These are phyloP conservation scores for Eupithecia insigniata DNA, from an alignment of 2,888 invertebrate genomes.

Conservation along the genomic window DNA sequence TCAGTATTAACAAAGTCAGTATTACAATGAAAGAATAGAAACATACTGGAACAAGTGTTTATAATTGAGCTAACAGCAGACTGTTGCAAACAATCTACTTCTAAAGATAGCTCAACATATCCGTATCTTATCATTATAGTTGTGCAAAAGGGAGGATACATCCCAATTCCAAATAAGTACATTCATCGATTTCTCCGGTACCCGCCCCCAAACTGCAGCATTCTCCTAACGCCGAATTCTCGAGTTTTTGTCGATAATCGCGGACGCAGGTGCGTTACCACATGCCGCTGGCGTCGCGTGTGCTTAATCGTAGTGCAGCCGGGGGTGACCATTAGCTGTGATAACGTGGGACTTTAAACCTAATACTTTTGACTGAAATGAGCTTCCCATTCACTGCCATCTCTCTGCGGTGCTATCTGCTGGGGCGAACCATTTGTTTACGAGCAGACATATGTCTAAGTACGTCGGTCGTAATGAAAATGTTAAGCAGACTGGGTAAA, in stretches of 20 bases:
- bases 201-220: neutral
- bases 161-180: neutral
- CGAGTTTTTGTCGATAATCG: constrained; percentile 30
- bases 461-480: too few relatives aligned
- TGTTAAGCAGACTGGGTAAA: too few relatives aligned
- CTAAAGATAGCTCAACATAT: too few relatives aligned
- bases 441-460: too few relatives aligned
- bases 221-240: constrained; percentile 19
- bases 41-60: too few relatives aligned
- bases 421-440: too few relatives aligned
- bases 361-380: neutral
- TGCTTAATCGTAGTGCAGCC: constrained; percentile 39
- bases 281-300: constrained; percentile 40
- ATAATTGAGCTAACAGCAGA: too few relatives aligned
- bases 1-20: too few relatives aligned
- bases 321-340: constrained; percentile 17
- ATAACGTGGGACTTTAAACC: neutral
- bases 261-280: constrained; percentile 43
- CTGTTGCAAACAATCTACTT: too few relatives aligned
- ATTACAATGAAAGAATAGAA: too few relatives aligned
- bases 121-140: neutral
- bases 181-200: neutral
- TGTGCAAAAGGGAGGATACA: neutral
- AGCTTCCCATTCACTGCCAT: too few relatives aligned
- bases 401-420: too few relatives aligned